Base-by-base conservation (phyloP, 2,113 vertebrate species). In the Psittacara wagleri region DNA sequence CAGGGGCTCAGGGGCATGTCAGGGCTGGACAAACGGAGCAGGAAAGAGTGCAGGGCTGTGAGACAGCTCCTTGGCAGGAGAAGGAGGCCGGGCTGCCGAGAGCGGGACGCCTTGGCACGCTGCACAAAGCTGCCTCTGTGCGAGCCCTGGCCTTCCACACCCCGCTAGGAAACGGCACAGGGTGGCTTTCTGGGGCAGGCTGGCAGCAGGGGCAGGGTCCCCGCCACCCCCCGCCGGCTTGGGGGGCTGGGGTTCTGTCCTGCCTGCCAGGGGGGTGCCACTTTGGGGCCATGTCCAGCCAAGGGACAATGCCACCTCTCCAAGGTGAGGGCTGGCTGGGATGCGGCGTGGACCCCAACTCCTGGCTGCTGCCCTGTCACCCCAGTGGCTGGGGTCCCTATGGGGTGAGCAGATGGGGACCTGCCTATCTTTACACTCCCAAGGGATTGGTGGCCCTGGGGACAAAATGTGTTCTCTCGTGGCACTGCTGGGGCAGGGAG, bases 61-160 rank as follows among this genome's bases (percentile, higher is more conserved):
- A 96, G 95, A 95, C 90, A 96, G 97, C 95, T 97, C 97, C 96
- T 97, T 79, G 73, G 96, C 97, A 98, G 80, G 92, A 97, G 96
- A 96, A 97, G 95, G 94, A 92, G 52, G 95, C 95, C 66, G 9
- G 92, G 96, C 97, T 97, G 97, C 74, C 73, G 81, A 97, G 97
- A n/a, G 76, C 95, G 33, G 97, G 97, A 97, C 64, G 86, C 96
- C 95, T 89, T 98, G 98, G 98, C 98, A 98, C 81, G 7, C 93
- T 7, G 33, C 97, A 98, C 98, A 98, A 98, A 98, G 96, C 89
- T 6, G 90, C 95, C 94, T 98, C 97, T 98, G 98, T 98, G 96
- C 52, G 13, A 92, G 83, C 64, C 75, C 68, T 17, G 9, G 81
- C 79, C 92, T 96, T 97, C 95, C 92, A 91, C 73, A 33, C 90